These are phyloP conservation scores for Caenorhabditis japonica DNA, from an alignment of 2,888 invertebrate species.

Conservation along the genomic window DNA sequence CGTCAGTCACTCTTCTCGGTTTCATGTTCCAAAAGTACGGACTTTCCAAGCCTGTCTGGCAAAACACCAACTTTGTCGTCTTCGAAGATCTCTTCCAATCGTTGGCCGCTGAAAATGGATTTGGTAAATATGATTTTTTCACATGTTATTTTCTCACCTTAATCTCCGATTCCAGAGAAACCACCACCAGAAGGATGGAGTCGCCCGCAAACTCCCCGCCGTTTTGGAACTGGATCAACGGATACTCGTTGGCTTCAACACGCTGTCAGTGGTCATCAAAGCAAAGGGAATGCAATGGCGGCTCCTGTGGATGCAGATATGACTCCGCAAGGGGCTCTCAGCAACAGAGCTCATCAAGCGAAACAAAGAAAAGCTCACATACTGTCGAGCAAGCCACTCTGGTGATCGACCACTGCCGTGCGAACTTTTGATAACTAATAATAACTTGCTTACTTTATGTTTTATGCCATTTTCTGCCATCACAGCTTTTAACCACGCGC, in stretches of 20 bases:
- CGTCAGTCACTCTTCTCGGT: constrained; percentile 88
- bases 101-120: constrained; percentile 46
- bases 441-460: neutral
- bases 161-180: constrained; percentile 56
- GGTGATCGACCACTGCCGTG: constrained; percentile 53
- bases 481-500: constrained; percentile 17
- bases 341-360: constrained; percentile 70
- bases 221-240: constrained; percentile 64
- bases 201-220: constrained; percentile 70
- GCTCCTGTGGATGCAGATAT: constrained; percentile 68
- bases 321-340: constrained; percentile 70
- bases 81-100: constrained; percentile 85
- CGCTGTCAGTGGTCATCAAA: constrained; percentile 69
- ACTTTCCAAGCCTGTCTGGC: constrained; percentile 83
- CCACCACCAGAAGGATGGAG: constrained; percentile 73
- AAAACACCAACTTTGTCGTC: constrained; percentile 90
- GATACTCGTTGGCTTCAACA: constrained; percentile 69
- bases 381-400: constrained; percentile 72
- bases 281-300: constrained; percentile 67
- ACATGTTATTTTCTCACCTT: too few species aligned
- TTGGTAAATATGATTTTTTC: too few species aligned
- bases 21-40: constrained; percentile 89
- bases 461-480: constrained; percentile 21
- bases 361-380: constrained; percentile 71
- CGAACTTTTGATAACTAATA: constrained; percentile 4